These are phyloP conservation scores for Sminthopsis crassicaudata DNA, from an alignment of 2,113 vertebrate species.

Conservation along the genomic window DNA sequence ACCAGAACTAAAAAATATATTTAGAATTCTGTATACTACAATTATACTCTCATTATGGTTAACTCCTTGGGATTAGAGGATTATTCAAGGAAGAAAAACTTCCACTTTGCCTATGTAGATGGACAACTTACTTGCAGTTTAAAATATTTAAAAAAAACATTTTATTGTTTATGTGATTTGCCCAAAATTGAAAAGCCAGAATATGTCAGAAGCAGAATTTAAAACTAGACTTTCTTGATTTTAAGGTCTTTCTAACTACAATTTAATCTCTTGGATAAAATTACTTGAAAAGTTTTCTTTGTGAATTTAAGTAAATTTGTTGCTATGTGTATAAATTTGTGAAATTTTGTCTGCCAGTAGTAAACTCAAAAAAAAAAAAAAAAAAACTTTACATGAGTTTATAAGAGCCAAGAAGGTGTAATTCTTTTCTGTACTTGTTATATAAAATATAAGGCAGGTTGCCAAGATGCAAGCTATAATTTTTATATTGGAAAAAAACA, in stretches of 20 bases:
- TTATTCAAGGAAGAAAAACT: background rate
- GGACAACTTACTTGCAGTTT: background rate
- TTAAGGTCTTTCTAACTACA: background rate
- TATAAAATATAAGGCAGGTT: background rate
- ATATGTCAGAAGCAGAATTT: background rate
- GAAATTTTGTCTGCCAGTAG: constrained; percentile 1
- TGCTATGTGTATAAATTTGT: background rate
- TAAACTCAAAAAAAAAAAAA: constrained; percentile 5
- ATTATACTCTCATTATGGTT: background rate
- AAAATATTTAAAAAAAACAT: background rate
- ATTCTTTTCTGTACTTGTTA: constrained; percentile 21
- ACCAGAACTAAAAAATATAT: background rate
- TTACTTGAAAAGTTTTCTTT: background rate
- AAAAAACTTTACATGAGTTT: background rate
- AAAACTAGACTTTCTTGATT: background rate
- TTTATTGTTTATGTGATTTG: background rate
- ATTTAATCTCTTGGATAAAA: background rate
- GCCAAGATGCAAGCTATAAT: background rate
- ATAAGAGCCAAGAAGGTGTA: background rate
- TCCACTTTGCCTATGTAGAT: background rate
- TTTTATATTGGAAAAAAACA: constrained; percentile 12
- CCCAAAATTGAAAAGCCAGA: background rate
- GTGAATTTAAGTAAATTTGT: background rate
- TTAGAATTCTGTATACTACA: background rate
- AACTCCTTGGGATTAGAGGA: background rate